Base-by-base conservation (phyloP, 2,888 invertebrate species). In the Cheilosia urbana region DNA sequence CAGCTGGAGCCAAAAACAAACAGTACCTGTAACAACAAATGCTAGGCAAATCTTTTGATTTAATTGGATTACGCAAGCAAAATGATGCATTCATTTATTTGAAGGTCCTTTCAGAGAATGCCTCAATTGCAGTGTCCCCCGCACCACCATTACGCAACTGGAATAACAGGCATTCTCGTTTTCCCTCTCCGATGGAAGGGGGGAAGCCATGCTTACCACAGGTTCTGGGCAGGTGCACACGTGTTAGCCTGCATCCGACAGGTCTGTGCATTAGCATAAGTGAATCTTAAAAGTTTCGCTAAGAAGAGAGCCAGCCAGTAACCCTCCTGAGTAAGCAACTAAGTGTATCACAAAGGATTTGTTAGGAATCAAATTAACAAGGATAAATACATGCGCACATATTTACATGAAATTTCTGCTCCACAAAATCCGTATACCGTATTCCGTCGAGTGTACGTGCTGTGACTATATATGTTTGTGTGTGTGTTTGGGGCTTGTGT, bases 291-390 rank as follows among this genome's bases (percentile, higher is more conserved):
- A 71, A 58, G 51, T 40, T 62, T 57, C 47, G 49, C 63, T 73
- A 73, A 73, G 83, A 68, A 78, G n/a, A 68, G 17, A 57, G 37
- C 55, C 30, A 19, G 15, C 30, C 51, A 62, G 40, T 27, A 24
- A 71, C 69, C 80, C 37, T 55, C 80, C 45, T 62, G 55, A 76
- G 75, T 58, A 85, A 85, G 72, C 71, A 79, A 68, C 69, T 60
- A 68, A 81, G 81, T 76, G 85, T 51, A 85, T 77, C 76, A 85
- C 71, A 81, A 77, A 81, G 81, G 81, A 81, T 81, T 85, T 85
- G 85, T 63, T 76, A 62, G 34, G 76, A 81, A 85, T 77, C 81
- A 77, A 81, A 81, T 85, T 81, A 77, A 85, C 76, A 85, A 76
- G 76, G 72, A 76, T 81, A 85, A 77, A 76, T 76, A 71, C 45